Base-by-base conservation (phyloP, 2,888 invertebrate species). In the Melangyna quadrimaculata region DNA sequence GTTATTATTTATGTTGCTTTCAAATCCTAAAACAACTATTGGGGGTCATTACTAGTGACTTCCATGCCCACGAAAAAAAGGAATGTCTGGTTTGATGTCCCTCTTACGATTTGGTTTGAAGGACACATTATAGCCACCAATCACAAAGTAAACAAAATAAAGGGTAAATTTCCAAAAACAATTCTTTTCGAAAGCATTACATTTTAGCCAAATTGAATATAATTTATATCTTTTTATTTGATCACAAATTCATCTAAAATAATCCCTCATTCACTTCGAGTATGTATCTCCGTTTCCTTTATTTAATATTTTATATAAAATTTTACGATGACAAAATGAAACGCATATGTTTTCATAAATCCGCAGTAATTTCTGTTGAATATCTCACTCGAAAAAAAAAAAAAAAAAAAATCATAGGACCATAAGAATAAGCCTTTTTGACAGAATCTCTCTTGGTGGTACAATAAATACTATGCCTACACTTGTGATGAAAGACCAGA, bases 401-500 rank as follows among this genome's bases (percentile, higher is more conserved):
- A 32, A 35, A 32, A 9, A 59, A 0, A 7, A 22, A 37, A 35
- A 57, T 19, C 12, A 57, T 2, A 35, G 5, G 5, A 19, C 12
- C 3, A 3, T 17, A 17, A 22, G 14, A 19, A 59, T 35, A 59
- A 57, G 4, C 17, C 32, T 32, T 29, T 10, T n/a, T n/a, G n/a
- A n/a, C n/a, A 9, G 32, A 29, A 12, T 12, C 10, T 29, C 29
- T 55, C 29, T n/a, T 29, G 29, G 10, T 17, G n/a, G n/a, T 53
- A 55, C 6, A 29, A 22, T 14, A 59, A 37, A 59, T 59, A 59
- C 17, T 24, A 35, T 22, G 19, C 32, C 57, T 59, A 59, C 3
- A 27, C 22, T 59, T 37, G 19, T 59, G 59, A 37, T 59, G 59
- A 59, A 37, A 37, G 22, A 35, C 57, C 35, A 57, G 35, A 57